Evolutionary conservation across 1,140 invertebrate species (phyloP).

Genomic region (fruit fly (Drosophila melanogaster)): DNA sequence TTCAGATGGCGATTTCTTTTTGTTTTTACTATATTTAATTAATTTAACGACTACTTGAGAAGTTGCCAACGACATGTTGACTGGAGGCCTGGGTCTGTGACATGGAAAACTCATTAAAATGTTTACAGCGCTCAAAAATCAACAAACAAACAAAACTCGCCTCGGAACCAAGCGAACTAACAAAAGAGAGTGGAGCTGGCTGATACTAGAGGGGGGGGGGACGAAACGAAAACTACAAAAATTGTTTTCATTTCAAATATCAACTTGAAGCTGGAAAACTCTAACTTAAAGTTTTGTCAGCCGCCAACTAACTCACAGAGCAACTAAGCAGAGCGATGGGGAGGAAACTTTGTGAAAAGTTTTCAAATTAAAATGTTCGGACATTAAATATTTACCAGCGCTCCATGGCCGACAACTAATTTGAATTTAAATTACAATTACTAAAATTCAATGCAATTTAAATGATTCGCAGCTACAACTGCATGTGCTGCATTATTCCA

Average conservation of each 20-base stretch:
- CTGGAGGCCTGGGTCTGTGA: constrained; percentile 45
- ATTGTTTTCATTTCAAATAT: constrained; percentile 74
- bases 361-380: constrained; percentile 69
- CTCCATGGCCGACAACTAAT: constrained; percentile 48
- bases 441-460: constrained; percentile 33
- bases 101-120: constrained; percentile 84
- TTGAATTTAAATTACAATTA: constrained; percentile 66
- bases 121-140: constrained; percentile 81
- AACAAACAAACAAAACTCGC: constrained; percentile 66
- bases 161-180: constrained; percentile 34
- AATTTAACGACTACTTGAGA: constrained; percentile 84
- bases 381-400: constrained; percentile 64
- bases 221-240: constrained; percentile 50
- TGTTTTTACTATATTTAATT: constrained; percentile 77
- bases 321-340: background rate
- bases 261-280: constrained; percentile 49
- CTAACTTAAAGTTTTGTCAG: constrained; percentile 36
- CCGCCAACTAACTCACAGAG: background rate
- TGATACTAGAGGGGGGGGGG: constrained; percentile 15
- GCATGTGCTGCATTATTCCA: constrained; percentile 26
- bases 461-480: constrained; percentile 24
- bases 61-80: constrained; percentile 68
- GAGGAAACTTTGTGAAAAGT: constrained; percentile 35
- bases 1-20: constrained; percentile 12
- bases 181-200: constrained; percentile 22